These are phyloP conservation scores for Miniopterus natalensis DNA, from an alignment of 2,113 vertebrate species.

Conservation along the genomic window DNA sequence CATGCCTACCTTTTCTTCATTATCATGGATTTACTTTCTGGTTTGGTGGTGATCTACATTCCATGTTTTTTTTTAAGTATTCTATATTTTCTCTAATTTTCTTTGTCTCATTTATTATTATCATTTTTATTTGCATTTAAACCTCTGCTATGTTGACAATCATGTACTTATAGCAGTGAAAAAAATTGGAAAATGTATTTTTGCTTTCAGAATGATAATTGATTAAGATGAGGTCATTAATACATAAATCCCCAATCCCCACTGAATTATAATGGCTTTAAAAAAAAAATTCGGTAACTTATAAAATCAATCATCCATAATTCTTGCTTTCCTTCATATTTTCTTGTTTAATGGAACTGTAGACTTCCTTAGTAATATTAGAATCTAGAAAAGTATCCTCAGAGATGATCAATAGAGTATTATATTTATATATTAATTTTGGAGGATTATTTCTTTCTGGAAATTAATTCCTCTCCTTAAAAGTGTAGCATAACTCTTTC, in stretches of 20 bases:
- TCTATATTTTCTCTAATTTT: not conserved
- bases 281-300: not conserved
- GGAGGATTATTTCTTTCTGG: not conserved
- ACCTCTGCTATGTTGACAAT: not conserved
- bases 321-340: not conserved
- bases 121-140: not conserved
- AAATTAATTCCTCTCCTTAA: constrained; percentile 37
- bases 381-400: not conserved
- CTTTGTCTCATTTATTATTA: not conserved
- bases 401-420: not conserved
- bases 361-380: not conserved
- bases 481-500: not conserved
- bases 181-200: not conserved
- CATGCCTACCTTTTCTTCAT: not conserved
- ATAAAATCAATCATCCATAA: not conserved
- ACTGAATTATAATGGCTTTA: not conserved
- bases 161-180: not conserved
- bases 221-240: not conserved
- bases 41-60: rapidly evolving
- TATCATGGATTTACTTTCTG: not conserved
- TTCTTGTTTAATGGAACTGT: not conserved
- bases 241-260: not conserved
- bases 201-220: not conserved
- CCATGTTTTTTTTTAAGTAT: not conserved
- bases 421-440: not conserved